Percentiles rank a stretch among this genome's conserved stretches.
phyloP scores from a whole-genome alignment of 2,113 vertebrate species.

The Colius striatus region DNA sequence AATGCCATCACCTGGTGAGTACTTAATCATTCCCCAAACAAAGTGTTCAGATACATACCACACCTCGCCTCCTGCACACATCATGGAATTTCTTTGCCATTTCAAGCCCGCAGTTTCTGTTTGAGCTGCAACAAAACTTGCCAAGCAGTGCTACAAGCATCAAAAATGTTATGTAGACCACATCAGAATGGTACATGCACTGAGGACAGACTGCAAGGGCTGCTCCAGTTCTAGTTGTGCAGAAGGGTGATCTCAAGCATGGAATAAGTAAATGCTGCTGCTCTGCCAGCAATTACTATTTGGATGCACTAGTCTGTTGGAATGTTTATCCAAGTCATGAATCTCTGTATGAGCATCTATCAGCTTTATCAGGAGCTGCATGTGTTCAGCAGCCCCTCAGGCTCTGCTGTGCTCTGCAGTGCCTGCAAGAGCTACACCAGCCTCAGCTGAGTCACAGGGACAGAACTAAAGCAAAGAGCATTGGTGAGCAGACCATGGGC shows the following conservation, averaged over 20 bases:
- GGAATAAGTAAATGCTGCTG: background rate
- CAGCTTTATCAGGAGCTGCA: background rate
- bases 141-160: background rate
- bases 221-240: background rate
- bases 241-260: background rate
- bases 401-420: background rate
- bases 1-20: constrained; percentile 90
- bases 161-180: background rate
- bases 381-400: background rate
- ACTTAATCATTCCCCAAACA: constrained; percentile 50
- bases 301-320: background rate
- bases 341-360: background rate
- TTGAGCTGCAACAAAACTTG: background rate
- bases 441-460: background rate
- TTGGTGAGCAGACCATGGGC: background rate
- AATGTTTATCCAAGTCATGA: background rate
- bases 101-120: constrained; percentile 4
- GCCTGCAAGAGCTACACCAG: background rate
- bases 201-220: background rate
- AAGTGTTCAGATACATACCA: constrained; percentile 43
- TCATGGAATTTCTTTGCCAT: background rate
- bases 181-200: rapidly evolving
- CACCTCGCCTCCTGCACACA: background rate
- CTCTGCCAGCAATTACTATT: background rate
- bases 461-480: background rate